phyloP scores from a whole-genome alignment of 1,140 invertebrate genomes.

The Ooceraea biroi region DNA sequence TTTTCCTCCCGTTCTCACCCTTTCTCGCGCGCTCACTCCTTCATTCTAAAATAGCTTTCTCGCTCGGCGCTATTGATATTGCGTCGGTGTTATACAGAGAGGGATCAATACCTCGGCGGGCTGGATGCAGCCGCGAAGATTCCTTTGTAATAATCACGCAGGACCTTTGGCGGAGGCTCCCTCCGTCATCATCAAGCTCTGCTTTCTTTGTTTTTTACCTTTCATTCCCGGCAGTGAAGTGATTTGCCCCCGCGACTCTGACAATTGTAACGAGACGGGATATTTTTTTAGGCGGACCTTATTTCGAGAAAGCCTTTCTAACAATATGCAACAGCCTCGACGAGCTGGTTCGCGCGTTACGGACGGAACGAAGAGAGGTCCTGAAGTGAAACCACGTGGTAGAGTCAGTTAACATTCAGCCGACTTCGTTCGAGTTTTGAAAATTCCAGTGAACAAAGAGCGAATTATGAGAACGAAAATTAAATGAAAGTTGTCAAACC shows the following conservation, averaged over 20 bases:
- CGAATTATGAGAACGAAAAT: too few species aligned
- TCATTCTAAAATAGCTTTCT: constrained; percentile 69
- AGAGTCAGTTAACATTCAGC: too few species aligned
- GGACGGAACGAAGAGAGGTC: too few species aligned
- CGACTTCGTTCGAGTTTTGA: neutral
- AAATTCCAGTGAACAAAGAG: neutral
- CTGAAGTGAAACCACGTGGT: too few species aligned
- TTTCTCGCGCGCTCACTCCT: neutral
- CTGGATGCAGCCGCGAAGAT: constrained; percentile 69
- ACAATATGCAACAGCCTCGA: too few species aligned
- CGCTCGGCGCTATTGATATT: constrained; percentile 70
- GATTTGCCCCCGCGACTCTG: constrained; percentile 57
- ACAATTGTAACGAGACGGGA: constrained; percentile 56
- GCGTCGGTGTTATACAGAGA: constrained; percentile 60
- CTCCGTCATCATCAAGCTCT: constrained; percentile 67
- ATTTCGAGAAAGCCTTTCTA: constrained; percentile 38
- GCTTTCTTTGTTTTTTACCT: constrained; percentile 40
- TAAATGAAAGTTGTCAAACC: too few species aligned
- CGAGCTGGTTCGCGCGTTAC: too few species aligned
- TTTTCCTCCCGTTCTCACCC: constrained; percentile 11
- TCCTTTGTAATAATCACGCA: constrained; percentile 68
- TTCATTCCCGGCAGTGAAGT: constrained; percentile 30
- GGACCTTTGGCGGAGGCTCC: constrained; percentile 64
- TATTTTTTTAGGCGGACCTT: constrained; percentile 25
- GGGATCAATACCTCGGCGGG: constrained; percentile 67